Percentiles rank a stretch among this genome's conserved stretches.
Conservation (phyloP, 2,888 invertebrate genomes). For the Drosophila affinis region DNA sequence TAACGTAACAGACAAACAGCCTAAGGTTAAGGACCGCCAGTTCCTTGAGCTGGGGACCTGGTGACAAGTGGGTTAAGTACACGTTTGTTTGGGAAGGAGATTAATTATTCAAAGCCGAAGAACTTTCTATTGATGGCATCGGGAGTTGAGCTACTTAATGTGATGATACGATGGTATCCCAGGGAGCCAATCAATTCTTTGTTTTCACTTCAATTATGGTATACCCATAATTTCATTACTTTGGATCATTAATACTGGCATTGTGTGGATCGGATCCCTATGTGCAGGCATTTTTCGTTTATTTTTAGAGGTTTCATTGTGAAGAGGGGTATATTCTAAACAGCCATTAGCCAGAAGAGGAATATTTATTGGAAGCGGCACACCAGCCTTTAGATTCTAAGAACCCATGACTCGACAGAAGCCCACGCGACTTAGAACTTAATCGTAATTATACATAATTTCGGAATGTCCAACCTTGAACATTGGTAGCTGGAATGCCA, state of each 20-base stretch:
- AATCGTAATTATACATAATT: neutral
- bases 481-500: neutral
- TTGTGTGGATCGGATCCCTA: neutral
- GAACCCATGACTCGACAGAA: too few relatives aligned
- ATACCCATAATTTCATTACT: neutral
- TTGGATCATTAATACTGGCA: neutral
- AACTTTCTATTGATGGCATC: neutral
- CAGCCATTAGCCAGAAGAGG: neutral
- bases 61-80: conserved; percentile 22
- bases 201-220: neutral
- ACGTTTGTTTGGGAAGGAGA: conserved; percentile 1
- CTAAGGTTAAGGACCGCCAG: conserved; percentile 66
- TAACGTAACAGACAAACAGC: conserved; percentile 29
- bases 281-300: neutral
- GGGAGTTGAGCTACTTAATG: neutral
- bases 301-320: too few relatives aligned
- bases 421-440: neutral
- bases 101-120: conserved; percentile 24
- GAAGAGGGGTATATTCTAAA: too few relatives aligned
- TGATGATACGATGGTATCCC: neutral
- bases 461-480: neutral
- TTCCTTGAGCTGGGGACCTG: neutral
- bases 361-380: neutral
- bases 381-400: too few relatives aligned
- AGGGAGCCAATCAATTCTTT: neutral